Evolutionary conservation across 2,888 invertebrate species (phyloP).

Genomic region (Leucophora obtusa): DNA sequence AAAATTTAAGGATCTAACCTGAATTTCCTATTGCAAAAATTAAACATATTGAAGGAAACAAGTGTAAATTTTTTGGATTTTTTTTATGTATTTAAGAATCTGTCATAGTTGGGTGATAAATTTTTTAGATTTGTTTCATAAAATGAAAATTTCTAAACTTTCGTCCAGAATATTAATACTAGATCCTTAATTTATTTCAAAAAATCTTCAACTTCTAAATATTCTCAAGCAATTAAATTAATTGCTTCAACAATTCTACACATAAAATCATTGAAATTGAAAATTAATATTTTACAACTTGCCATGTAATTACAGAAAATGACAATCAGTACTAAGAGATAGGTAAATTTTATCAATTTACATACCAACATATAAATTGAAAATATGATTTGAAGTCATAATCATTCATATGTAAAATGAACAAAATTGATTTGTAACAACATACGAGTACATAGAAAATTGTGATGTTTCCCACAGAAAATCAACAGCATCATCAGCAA

Average conservation of each 20-base stretch:
- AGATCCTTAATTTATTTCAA: neutral
- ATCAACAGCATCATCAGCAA: slow-evolving; percentile 31
- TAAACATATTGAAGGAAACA: too few relatives aligned
- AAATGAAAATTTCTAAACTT: neutral
- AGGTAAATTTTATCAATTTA: slow-evolving; percentile 39
- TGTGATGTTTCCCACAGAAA: slow-evolving; percentile 42
- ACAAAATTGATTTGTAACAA: slow-evolving; percentile 56
- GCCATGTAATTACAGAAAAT: slow-evolving; percentile 25
- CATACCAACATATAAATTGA: neutral
- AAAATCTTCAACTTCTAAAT: too few relatives aligned
- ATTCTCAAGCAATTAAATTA: slow-evolving; percentile 53
- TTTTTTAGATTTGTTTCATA: too few relatives aligned
- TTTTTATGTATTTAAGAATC: too few relatives aligned
- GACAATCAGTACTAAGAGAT: slow-evolving; percentile 26
- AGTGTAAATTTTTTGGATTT: too few relatives aligned
- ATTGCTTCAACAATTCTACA: slow-evolving; percentile 52
- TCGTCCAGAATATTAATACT: neutral
- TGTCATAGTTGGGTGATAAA: too few relatives aligned
- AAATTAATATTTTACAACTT: slow-evolving; percentile 54
- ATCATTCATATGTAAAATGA: slow-evolving; percentile 60
- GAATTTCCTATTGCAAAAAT: too few relatives aligned
- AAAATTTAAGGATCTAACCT: too few relatives aligned
- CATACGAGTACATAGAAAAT: slow-evolving; percentile 14
- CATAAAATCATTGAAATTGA: slow-evolving; percentile 50
- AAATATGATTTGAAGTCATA: slow-evolving; percentile 50